Conservation (phyloP, 2,888 invertebrate species). For the Calameuta pallipes region DNA sequence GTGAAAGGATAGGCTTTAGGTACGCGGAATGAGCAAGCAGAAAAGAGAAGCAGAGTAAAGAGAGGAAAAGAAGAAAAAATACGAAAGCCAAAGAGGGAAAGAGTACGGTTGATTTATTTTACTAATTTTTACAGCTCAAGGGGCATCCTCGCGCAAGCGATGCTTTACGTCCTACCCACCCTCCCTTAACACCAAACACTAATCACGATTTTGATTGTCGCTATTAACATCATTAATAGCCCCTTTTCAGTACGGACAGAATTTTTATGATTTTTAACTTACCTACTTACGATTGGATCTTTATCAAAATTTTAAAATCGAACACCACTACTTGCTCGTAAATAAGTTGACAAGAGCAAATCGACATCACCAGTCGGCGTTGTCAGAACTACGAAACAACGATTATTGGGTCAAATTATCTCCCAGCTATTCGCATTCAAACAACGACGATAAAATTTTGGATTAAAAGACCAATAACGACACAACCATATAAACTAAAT, state of each 20-base stretch:
- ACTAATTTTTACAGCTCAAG: slow-evolving; percentile 5
- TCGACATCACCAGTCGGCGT: too few relatives aligned
- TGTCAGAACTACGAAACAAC: background rate
- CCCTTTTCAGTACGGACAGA: background rate
- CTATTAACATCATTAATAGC: background rate
- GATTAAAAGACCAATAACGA: background rate
- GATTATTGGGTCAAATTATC: background rate
- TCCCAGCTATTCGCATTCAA: background rate
- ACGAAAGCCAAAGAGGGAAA: background rate
- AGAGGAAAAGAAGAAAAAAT: background rate
- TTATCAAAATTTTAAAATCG: background rate
- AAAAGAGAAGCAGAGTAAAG: background rate
- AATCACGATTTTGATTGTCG: background rate
- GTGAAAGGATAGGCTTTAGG: background rate
- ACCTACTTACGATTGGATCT: background rate
- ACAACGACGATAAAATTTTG: too few relatives aligned
- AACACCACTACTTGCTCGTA: background rate
- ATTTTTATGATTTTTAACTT: background rate
- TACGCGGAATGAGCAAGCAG: background rate
- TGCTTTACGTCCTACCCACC: background rate
- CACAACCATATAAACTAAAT: background rate
- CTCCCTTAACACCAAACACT: background rate
- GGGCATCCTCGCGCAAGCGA: background rate
- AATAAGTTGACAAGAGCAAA: too few relatives aligned
- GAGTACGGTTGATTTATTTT: background rate